Percentiles rank a stretch among this genome's conserved stretches.
These are phyloP conservation scores for Nymphalis polychloros DNA, from an alignment of 2,888 invertebrate species.

Conservation along the genomic window DNA sequence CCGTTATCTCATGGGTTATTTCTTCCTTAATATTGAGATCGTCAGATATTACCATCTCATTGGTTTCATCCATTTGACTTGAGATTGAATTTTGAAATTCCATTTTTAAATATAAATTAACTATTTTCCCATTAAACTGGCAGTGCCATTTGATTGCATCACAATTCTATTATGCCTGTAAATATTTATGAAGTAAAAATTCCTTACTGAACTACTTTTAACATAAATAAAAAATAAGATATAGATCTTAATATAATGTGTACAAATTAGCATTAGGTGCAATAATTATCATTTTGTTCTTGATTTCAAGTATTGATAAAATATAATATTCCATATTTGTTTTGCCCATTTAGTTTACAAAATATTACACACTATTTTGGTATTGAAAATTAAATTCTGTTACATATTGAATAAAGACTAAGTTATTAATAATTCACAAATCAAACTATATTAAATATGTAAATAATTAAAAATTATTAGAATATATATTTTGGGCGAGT, in stretches of 20 bases:
- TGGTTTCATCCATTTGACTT: background rate
- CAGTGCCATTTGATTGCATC: background rate
- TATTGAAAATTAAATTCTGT: no score
- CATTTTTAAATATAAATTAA: background rate
- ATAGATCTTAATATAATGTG: no score
- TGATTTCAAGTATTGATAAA: no score
- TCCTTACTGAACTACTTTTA: no score
- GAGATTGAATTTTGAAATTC: conserved; percentile 10
- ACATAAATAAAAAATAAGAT: no score
- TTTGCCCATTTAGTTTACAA: no score
- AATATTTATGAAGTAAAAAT: background rate
- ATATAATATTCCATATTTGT: no score
- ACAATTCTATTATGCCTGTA: background rate
- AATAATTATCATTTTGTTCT: no score
- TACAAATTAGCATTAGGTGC: no score
- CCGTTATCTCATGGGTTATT: conserved; percentile 15
- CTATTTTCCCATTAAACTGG: background rate
- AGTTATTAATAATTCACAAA: background rate
- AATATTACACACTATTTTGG: no score
- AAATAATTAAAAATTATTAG: background rate
- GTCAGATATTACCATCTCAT: conserved; percentile 5
- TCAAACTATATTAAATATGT: background rate
- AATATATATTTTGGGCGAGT: background rate
- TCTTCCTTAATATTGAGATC: conserved; percentile 31
- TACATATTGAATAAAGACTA: no score